Evolutionary conservation across 2,888 invertebrate genomes (phyloP).

Genomic region (Melanargia galathea): DNA sequence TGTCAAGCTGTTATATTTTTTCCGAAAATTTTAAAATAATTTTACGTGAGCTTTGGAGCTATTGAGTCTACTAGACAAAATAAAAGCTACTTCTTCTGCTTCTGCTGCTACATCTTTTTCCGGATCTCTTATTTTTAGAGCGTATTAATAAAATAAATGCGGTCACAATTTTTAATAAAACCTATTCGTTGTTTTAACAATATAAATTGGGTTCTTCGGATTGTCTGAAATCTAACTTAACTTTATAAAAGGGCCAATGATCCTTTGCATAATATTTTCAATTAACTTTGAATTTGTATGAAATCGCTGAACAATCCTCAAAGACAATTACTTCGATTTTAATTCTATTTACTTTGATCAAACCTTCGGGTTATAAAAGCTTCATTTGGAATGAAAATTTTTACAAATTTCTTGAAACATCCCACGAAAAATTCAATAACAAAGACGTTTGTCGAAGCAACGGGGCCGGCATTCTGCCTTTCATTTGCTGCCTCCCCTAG

Average conservation of each 20-base stretch:
- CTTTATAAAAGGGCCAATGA: not conserved
- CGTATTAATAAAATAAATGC: not conserved
- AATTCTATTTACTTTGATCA: slow-evolving; percentile 27
- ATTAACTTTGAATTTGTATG: slow-evolving; percentile 10
- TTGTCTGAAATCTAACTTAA: not conserved
- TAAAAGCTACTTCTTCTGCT: no score
- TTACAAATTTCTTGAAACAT: slow-evolving; percentile 49
- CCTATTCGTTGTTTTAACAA: not conserved
- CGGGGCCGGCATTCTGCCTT: slow-evolving; percentile 66
- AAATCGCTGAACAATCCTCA: slow-evolving; percentile 12
- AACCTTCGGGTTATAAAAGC: slow-evolving; percentile 29
- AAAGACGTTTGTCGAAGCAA: slow-evolving; percentile 71
- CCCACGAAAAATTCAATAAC: slow-evolving; percentile 70
- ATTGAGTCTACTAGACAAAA: no score
- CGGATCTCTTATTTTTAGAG: not conserved
- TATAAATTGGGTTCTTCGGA: not conserved
- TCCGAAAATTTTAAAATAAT: not conserved
- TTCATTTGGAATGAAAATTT: slow-evolving; percentile 30
- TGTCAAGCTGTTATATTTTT: not conserved
- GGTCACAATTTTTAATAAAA: not conserved
- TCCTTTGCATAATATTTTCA: slow-evolving; percentile 2
- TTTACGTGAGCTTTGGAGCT: no score
- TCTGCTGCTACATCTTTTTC: no score
- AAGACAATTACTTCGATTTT: slow-evolving; percentile 18
- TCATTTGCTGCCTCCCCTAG: slow-evolving; percentile 71